Evolutionary conservation across 2,888 invertebrate genomes (phyloP).

Genomic region (Chorisops tibialis): DNA sequence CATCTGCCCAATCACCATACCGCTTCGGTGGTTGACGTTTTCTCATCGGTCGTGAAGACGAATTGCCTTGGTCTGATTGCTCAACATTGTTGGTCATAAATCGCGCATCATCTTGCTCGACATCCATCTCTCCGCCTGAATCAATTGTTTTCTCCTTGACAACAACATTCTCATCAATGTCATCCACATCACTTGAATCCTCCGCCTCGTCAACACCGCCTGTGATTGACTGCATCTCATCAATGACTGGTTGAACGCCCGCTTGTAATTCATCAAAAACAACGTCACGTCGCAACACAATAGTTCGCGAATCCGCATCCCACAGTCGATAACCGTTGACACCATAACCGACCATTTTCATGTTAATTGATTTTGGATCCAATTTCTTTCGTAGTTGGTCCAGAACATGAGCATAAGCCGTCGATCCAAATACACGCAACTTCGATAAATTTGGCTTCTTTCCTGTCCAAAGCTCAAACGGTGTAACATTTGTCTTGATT

Average conservation of each 20-base stretch:
- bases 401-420: slow-evolving; percentile 34
- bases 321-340: slow-evolving; percentile 28
- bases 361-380: slow-evolving; percentile 28
- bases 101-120: neutral
- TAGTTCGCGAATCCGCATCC: neutral
- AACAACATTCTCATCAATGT: neutral
- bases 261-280: slow-evolving; percentile 24
- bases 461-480: slow-evolving; percentile 30
- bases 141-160: neutral
- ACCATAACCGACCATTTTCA: slow-evolving; percentile 30
- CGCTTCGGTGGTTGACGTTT: neutral
- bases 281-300: slow-evolving; percentile 24
- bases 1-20: neutral
- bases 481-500: slow-evolving; percentile 12
- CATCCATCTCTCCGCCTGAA: neutral
- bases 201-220: too few species aligned
- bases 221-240: too few species aligned
- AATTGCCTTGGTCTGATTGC: neutral
- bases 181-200: neutral
- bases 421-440: slow-evolving; percentile 34
- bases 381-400: slow-evolving; percentile 34
- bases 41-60: neutral
- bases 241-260: too few species aligned
- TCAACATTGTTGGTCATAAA: neutral
- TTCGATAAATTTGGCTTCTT: slow-evolving; percentile 30